Evolutionary conservation across 2,113 vertebrate species (phyloP), one percentile per base, ranked within the genome.

Genomic region (Oncorhynchus tshawytscha): DNA sequence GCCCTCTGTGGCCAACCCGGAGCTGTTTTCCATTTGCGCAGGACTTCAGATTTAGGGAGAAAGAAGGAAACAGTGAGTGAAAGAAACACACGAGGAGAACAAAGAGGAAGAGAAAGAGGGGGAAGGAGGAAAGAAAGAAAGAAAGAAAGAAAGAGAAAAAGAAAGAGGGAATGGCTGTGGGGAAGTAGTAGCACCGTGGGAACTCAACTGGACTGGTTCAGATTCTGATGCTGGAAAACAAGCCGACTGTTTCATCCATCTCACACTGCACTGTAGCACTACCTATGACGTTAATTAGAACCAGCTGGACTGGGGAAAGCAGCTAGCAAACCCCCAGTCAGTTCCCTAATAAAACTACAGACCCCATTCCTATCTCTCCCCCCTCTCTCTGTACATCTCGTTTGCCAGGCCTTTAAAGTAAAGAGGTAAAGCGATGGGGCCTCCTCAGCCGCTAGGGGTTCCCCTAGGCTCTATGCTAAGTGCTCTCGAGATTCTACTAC

Each of bases 271-370:
- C 39, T 45, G 39, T 45, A 18, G 54, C 59, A n/a, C 39, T 57
- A 82, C 72, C 72, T 82, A 65, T 71, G n/a, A 72, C 34, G 64
- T 57, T 82, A 78, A 82, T 78, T 71, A 75, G 24, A 71, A 82
- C 22, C 80, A 82, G 76, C 72, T 71, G 76, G 67, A 29, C 8
- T 13, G n/a, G 48, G n/a, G 71, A 1, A 54, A 54, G 51, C 51
- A 54, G 16, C 51, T 45, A 45, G 39, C 39, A 45, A 72, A 60
- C 31, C 18, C 24, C 54, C 71, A 22, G 24, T 12, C 27, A 9
- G 22, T 18, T 16, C 31, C 39, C 62, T 5, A 59, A 39, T 67
- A 73, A 73, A 78, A 59, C 64, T 18, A 51, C 60, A 54, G 39
- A 72, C 5, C 13, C 76, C 62, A 22, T 22, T 62, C 59, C 7